A percentile compares a stretch with the other conserved stretches of the same genome.
phyloP scores from a whole-genome alignment of 2,797 vertebrate species.

The Acrossocheilus wenchowensis region DNA sequence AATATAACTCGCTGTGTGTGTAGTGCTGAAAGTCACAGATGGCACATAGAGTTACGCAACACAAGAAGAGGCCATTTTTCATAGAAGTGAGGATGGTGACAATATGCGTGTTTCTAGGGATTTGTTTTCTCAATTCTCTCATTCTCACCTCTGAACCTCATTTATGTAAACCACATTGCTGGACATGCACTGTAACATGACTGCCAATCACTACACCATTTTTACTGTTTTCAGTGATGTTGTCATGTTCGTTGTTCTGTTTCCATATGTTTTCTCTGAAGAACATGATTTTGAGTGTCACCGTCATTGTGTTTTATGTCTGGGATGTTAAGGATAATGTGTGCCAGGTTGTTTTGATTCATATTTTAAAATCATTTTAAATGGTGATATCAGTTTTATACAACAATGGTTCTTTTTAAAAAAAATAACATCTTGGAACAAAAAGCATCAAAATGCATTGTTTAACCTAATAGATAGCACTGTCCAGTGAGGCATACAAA shows the following conservation, averaged over 20 bases:
- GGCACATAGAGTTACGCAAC: conserved; percentile 38
- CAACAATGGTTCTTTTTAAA: neutral
- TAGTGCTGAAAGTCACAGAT: conserved; percentile 39
- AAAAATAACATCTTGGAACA: neutral
- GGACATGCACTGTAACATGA: neutral
- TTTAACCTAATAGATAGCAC: neutral
- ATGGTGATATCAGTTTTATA: neutral
- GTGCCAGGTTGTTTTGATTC: neutral
- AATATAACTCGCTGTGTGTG: conserved; percentile 22
- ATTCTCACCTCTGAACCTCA: neutral
- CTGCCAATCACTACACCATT: neutral
- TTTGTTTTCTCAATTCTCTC: neutral
- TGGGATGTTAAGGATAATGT: neutral
- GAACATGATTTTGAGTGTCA: neutral
- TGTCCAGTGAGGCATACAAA: neutral
- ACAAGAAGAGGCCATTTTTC: conserved; percentile 9
- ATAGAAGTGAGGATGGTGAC: neutral
- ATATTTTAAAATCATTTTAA: neutral
- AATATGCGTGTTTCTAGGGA: neutral
- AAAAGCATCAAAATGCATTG: neutral
- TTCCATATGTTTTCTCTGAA: neutral
- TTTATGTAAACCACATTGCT: neutral
- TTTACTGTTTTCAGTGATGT: neutral
- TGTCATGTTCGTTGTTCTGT: neutral
- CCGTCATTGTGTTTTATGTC: neutral